Evolutionary conservation across 2,797 vertebrate genomes (phyloP), one percentile per base, ranked within the genome.

Genomic region (Sternarchorhynchus goeldii): DNA sequence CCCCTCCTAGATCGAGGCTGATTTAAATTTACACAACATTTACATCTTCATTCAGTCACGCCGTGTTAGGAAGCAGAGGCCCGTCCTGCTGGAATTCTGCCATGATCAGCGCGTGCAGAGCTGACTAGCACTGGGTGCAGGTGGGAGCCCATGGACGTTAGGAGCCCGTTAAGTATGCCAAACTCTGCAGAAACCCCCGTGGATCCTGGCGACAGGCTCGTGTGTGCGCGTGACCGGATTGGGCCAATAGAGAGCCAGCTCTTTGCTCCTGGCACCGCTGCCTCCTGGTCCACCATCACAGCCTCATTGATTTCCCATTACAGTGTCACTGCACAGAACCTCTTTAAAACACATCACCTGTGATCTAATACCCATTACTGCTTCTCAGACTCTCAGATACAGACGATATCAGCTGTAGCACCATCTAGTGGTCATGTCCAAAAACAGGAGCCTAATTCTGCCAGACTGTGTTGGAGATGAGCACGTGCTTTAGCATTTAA

Each of bases 231-330:
- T 31, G 82, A 89, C 87, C 89, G 85, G 83, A 83, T 88, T 89
- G 90, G 90, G 86, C 83, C 18, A 81, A 76, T 76, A 64, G 81
- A 85, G 84, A 87, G 87, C 85, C 79, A 7, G 77, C 79, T 87
- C 39, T 92, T 25, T 90, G 86, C 88, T 92, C 91, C 91, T 86
- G 75, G 57, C 21, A 21, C 79, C 21, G 41, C 75, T 50, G 80
- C 85, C 81, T 80, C 55, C 87, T 85, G 84, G 88, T 89, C 87
- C 25, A 58, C 83, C 83, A 88, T 89, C 87, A 79, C 82, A 58
- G 86, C 85, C 71, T 71, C 83, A 93, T 93, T 31, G 91, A 93
- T 93, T 92, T 91, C 87, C 89, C 88, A 92, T 93, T 93, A 93
- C 83, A 39, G 88, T 90, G 90, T 90, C 89, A 90, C 80, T 77